Base-by-base conservation (phyloP, 2,797 vertebrate genomes). In the Tenualosa thibaudeaui region DNA sequence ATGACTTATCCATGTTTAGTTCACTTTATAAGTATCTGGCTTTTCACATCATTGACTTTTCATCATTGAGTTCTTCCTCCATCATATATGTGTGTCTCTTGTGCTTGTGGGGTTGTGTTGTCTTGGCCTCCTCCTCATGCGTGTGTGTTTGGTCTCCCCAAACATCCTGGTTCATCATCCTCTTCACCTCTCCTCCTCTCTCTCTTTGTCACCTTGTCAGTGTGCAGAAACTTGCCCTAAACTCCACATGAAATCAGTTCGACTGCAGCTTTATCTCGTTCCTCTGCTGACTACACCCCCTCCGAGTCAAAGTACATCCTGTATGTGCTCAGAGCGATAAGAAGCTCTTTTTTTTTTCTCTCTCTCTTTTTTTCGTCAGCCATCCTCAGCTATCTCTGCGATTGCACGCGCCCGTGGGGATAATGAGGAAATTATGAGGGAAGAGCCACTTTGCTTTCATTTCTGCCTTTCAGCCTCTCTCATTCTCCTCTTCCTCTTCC, bases 291-390 rank as follows among this genome's bases (percentile, higher is more conserved):
- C 71, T n/a, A 51, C 50, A 51, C 50, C 60, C 40, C 31, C 31
- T 31, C 50, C 40, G 15, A 81, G 53, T 78, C 71, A 78, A 78
- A 78, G 71, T 78, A 78, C 71, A 78, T 78, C 40, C 71, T 22
- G 40, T 46, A 78, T 78, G 37, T 46, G 71, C 71, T 46, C 71
- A 40, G 71, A 46, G 71, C 71, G 71, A 78, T 78, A 78, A 78
- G 68, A 40, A 5, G 71, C 40, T 78, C 71, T 78, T 78, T 46
- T 17, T 37, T 46, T 78, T 75, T 75, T 22, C 13, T 26, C 12
- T 65, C 4, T 65, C 9, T 7, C 31, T 71, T 31, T 37, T 37
- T 75, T 22, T 7, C 5, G 71, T 43, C 15, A 9, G 4, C 40
- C 40, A 24, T 78, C 71, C 71, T 78, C 71, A 7, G 71, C 71